Evolutionary conservation across 2,888 invertebrate species (phyloP).

Genomic region (Macrosiphum euphorbiae): DNA sequence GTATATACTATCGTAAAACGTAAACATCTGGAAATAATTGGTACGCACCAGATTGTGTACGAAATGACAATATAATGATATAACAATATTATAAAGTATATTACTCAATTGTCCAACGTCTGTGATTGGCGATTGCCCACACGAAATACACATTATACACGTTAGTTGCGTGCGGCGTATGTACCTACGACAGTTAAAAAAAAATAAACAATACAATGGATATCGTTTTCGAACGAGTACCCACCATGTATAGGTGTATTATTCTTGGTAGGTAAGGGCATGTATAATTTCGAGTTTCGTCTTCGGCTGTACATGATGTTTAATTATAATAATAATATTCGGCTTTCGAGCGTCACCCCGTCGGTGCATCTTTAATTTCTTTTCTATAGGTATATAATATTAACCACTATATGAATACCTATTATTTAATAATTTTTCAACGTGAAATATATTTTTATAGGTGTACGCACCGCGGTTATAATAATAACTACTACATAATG

Average conservation of each 20-base stretch:
- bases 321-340: slow-evolving; percentile 35
- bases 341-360: slow-evolving; percentile 15
- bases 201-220: slow-evolving; percentile 33
- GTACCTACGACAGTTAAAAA: neutral
- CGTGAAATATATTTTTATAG: neutral
- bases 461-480: neutral
- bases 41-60: slow-evolving; percentile 12
- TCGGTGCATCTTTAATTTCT: slow-evolving; percentile 21
- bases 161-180: neutral
- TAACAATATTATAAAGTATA: neutral
- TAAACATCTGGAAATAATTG: slow-evolving; percentile 55
- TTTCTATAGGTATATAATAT: neutral
- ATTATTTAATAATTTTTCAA: slow-evolving; percentile 5
- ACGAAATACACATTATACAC: slow-evolving; percentile 23
- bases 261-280: neutral
- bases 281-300: slow-evolving; percentile 5
- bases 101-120: neutral
- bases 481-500: slow-evolving; percentile 11
- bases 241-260: neutral
- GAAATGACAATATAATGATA: slow-evolving; percentile 40
- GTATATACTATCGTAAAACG: slow-evolving; percentile 21
- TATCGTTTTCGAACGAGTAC: neutral
- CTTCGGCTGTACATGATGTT: slow-evolving; percentile 1
- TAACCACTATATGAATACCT: neutral
- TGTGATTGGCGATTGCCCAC: slow-evolving; percentile 18